Evolutionary conservation across 2,888 invertebrate genomes (phyloP).

Genomic region (Pollenia labialis): DNA sequence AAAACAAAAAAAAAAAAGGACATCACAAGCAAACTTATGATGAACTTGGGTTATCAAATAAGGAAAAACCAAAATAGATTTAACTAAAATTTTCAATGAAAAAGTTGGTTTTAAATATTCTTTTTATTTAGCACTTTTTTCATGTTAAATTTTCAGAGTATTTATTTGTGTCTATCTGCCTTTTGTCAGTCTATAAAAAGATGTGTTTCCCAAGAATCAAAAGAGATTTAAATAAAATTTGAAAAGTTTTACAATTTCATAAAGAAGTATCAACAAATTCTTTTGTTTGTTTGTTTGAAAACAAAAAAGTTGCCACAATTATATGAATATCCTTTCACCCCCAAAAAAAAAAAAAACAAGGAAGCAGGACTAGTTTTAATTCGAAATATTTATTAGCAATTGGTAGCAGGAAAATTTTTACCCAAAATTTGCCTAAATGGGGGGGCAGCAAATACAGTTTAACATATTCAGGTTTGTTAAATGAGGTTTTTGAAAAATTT

Average conservation of each 20-base stretch:
- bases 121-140: background rate
- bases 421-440: background rate
- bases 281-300: conserved; percentile 26
- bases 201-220: background rate
- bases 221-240: conserved; percentile 5
- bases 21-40: conserved; percentile 3
- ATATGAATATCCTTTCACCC: background rate
- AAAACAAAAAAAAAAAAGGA: conserved; percentile 2
- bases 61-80: background rate
- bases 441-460: background rate
- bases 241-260: conserved; percentile 28
- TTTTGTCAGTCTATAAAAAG: conserved; percentile 16
- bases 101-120: too few species aligned
- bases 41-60: conserved; percentile 10
- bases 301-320: conserved; percentile 27
- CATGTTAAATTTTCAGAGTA: background rate
- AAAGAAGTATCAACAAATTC: conserved; percentile 12
- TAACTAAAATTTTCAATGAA: too few species aligned
- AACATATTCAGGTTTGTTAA: background rate
- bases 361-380: conserved; percentile 2
- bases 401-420: background rate
- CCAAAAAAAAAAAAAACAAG: background rate
- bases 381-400: background rate
- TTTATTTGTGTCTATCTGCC: background rate
- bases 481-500: too few species aligned